phyloP scores from a whole-genome alignment of 2,113 vertebrate species.

The Lophius piscatorius region DNA sequence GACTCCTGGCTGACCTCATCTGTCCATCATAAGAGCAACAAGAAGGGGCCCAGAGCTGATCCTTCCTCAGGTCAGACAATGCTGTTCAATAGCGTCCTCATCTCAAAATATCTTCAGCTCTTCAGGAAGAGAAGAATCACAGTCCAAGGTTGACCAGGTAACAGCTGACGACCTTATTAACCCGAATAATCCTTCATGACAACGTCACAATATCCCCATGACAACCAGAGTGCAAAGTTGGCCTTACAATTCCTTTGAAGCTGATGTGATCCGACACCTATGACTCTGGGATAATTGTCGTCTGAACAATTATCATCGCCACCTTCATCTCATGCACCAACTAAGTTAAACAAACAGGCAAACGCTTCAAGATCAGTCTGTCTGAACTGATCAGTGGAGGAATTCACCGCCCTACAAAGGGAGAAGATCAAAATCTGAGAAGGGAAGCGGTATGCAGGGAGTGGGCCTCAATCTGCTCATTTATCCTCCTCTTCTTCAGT shows the following conservation, averaged over 20 bases:
- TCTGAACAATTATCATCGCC: conserved; percentile 8
- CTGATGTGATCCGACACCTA: not conserved
- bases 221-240: not conserved
- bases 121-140: not conserved
- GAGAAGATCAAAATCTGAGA: conserved; percentile 46
- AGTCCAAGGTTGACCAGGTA: not conserved
- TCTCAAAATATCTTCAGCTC: conserved; percentile 2
- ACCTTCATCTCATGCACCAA: not conserved
- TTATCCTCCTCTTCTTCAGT: conserved; percentile 65
- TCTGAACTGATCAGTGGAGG: conserved; percentile 5
- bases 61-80: conserved; percentile 24
- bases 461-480: conserved; percentile 72
- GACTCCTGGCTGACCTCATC: too few species aligned
- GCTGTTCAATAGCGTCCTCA: not conserved
- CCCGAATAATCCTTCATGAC: conserved; percentile 10
- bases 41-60: too few species aligned
- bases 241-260: conserved; percentile 1
- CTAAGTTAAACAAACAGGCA: not conserved
- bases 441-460: conserved; percentile 67
- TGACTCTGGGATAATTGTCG: not conserved
- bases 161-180: conserved; percentile 1
- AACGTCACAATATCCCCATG: conserved; percentile 9
- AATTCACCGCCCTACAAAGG: conserved; percentile 1
- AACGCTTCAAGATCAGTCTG: not conserved
- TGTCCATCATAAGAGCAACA: too few species aligned